Percentiles rank a stretch among this genome's conserved stretches.
Conservation (phyloP, 2,888 invertebrate genomes). For the Calliopum simillimum region DNA sequence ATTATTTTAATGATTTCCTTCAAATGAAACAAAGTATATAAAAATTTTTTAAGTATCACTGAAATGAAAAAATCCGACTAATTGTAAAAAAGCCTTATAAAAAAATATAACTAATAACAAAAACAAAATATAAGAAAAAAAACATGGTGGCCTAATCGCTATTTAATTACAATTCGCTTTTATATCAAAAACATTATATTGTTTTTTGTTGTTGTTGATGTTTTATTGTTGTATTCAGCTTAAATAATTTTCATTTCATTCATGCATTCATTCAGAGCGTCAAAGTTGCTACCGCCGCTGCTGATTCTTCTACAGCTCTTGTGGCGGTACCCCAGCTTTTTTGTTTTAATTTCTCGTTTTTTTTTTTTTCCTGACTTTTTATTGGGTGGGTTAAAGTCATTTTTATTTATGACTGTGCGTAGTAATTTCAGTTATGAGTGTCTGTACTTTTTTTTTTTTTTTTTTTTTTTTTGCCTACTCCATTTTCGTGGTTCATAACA, state of each 20-base stretch:
- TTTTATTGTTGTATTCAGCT: neutral
- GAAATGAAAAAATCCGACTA: neutral
- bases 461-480: neutral
- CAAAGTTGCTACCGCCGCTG: neutral
- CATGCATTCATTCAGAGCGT: conserved; percentile 11
- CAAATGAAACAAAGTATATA: conserved; percentile 45
- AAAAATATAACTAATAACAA: conserved; percentile 38
- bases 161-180: conserved; percentile 59
- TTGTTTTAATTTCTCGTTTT: too few relatives aligned
- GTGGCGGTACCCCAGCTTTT: neutral
- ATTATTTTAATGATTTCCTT: conserved; percentile 67
- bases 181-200: conserved; percentile 25
- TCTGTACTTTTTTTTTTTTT: neutral
- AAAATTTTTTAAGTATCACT: neutral
- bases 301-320: neutral
- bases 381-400: conserved; percentile 20
- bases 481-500: conserved; percentile 34
- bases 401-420: neutral
- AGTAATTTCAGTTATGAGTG: too few relatives aligned
- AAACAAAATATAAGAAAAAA: conserved; percentile 50
- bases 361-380: neutral
- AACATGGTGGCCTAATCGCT: conserved; percentile 68
- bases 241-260: conserved; percentile 19
- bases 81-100: neutral
- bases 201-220: too few relatives aligned